Evolutionary conservation across 2,113 vertebrate genomes (phyloP).

Genomic region (Neomonachus schauinslandi): DNA sequence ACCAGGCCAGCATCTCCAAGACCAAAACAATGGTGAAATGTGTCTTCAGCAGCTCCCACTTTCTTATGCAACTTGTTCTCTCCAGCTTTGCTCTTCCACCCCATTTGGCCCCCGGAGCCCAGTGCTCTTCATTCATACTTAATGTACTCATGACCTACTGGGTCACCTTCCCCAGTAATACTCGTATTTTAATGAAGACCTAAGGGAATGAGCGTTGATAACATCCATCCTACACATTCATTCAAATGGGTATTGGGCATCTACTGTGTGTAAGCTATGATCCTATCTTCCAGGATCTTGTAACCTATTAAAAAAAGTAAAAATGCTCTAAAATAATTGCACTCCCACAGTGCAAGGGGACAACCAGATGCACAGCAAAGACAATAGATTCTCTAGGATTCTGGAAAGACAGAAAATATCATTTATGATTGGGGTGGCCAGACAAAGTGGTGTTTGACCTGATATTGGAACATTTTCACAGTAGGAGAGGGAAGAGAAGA

Average conservation of each 20-base stretch:
- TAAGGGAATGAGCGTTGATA: background rate
- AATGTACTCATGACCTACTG: background rate
- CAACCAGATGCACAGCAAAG: background rate
- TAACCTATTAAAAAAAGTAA: background rate
- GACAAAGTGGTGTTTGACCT: background rate
- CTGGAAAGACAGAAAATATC: background rate
- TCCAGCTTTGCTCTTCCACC: background rate
- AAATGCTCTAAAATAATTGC: background rate
- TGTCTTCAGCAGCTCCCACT: background rate
- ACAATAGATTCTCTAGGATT: background rate
- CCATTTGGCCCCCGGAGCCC: background rate
- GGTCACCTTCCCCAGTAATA: background rate
- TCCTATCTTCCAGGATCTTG: background rate
- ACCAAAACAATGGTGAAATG: background rate
- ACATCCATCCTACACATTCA: background rate
- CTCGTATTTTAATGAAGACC: background rate
- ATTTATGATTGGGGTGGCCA: background rate
- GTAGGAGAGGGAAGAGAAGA: background rate
- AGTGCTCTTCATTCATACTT: background rate
- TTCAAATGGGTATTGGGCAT: background rate
- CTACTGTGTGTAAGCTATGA: background rate
- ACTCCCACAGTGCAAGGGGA: background rate
- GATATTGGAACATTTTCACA: conserved; percentile 5
- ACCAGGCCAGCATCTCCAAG: background rate
- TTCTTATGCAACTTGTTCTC: background rate